phyloP scores from a whole-genome alignment of 1,140 invertebrate species.

The Drosophila cardini region DNA sequence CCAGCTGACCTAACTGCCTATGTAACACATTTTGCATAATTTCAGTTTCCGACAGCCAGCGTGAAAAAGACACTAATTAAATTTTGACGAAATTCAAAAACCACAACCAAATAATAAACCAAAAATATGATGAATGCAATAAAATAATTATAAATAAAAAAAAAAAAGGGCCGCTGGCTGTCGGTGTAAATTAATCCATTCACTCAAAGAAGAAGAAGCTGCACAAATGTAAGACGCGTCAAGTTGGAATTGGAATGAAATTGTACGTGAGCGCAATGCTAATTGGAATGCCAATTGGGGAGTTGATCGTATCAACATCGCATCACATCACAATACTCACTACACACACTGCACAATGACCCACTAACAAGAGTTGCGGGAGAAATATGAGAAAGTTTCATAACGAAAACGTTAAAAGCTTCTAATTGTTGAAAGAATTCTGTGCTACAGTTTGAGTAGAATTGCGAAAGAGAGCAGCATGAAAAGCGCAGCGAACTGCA shows the following conservation, averaged over 20 bases:
- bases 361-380: conserved; percentile 28
- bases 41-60: conserved; percentile 33
- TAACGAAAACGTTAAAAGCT: conserved; percentile 48
- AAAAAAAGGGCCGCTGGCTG: conserved; percentile 29
- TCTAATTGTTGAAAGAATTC: conserved; percentile 55
- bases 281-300: conserved; percentile 43
- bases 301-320: conserved; percentile 32
- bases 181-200: conserved; percentile 53
- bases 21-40: conserved; percentile 83
- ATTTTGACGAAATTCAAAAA: conserved; percentile 68
- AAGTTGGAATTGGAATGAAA: conserved; percentile 23
- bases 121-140: conserved; percentile 57
- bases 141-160: conserved; percentile 70
- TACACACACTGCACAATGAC: conserved; percentile 22
- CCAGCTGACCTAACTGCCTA: conserved; percentile 51
- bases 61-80: conserved; percentile 74
- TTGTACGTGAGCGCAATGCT: conserved; percentile 30
- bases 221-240: conserved; percentile 37
- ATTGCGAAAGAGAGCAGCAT: neutral
- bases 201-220: conserved; percentile 27
- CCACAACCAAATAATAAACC: conserved; percentile 20
- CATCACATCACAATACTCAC: conserved; percentile 20
- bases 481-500: no score
- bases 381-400: conserved; percentile 52
- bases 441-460: conserved; percentile 16